Evolutionary conservation across 2,113 vertebrate species (phyloP).

Genomic region (Dissostichus mawsoni): DNA sequence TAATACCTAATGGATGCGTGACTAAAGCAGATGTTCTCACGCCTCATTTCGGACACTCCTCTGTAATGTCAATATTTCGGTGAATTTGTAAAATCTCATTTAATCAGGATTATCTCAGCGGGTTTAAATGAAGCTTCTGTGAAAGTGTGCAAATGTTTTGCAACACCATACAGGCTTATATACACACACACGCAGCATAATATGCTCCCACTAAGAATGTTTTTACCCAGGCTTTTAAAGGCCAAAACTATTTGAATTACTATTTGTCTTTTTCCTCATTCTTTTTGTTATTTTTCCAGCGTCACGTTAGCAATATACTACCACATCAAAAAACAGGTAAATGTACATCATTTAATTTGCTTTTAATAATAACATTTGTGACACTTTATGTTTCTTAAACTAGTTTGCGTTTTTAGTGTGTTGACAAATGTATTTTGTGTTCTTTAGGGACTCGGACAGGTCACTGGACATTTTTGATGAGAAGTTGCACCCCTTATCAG

Average conservation of each 20-base stretch:
- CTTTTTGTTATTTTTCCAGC: slow-evolving; percentile 82
- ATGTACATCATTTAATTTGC: slow-evolving; percentile 29
- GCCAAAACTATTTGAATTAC: not conserved
- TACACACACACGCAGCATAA: slow-evolving; percentile 36
- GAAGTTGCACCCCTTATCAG: slow-evolving; percentile 98
- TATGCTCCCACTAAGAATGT: not conserved
- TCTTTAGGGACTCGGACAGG: slow-evolving; percentile 91
- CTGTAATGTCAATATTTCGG: slow-evolving; percentile 25
- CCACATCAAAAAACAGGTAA: slow-evolving; percentile 99
- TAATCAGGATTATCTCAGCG: slow-evolving; percentile 37
- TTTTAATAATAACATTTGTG: not conserved
- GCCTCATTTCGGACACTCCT: slow-evolving; percentile 8
- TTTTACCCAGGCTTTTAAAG: not conserved
- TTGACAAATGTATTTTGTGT: slow-evolving; percentile 20
- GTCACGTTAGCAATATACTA: slow-evolving; percentile 97
- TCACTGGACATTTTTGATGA: slow-evolving; percentile 99
- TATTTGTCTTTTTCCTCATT: not conserved
- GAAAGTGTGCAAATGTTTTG: slow-evolving; percentile 10
- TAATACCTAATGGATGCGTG: slow-evolving; percentile 30
- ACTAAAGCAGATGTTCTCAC: slow-evolving; percentile 34
- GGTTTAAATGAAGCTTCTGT: not conserved
- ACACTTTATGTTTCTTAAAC: not conserved
- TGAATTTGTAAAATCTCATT: slow-evolving; percentile 14
- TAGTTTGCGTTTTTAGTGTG: slow-evolving; percentile 28
- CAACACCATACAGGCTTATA: not conserved